A percentile compares a stretch with the other conserved stretches of the same genome.
Evolutionary conservation across 1,140 invertebrate species (phyloP).

Genomic region (Lasioglossum albipes): DNA sequence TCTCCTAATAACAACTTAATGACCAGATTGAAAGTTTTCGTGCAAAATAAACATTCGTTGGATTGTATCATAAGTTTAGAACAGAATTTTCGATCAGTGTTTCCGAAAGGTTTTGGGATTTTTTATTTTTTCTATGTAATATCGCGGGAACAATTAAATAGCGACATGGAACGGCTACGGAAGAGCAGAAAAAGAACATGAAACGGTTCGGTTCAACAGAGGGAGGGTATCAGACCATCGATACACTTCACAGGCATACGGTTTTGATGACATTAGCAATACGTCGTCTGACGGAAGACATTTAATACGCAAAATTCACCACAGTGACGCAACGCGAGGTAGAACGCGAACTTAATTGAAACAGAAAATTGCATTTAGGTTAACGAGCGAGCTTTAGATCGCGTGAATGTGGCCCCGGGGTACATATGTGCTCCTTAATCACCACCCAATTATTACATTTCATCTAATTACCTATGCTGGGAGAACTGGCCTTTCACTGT

Average conservation of each 20-base stretch:
- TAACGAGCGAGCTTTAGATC: constrained; percentile 24
- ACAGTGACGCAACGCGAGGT: background rate
- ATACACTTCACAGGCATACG: background rate
- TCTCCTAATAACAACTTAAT: too few relatives aligned
- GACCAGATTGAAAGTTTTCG: too few relatives aligned
- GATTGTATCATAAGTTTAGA: too few relatives aligned
- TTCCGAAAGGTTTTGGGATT: too few relatives aligned
- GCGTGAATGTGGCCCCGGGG: background rate
- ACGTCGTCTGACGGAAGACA: background rate
- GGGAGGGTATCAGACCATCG: background rate
- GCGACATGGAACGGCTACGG: too few relatives aligned
- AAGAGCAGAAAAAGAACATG: too few relatives aligned
- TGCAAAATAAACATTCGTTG: too few relatives aligned
- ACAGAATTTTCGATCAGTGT: too few relatives aligned
- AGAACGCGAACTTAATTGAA: constrained; percentile 13
- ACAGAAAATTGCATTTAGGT: constrained; percentile 26
- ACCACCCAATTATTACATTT: constrained; percentile 10
- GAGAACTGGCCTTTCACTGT: background rate
- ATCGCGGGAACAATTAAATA: too few relatives aligned
- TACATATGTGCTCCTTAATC: background rate
- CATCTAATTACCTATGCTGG: constrained; percentile 14
- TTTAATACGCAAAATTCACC: constrained; percentile 3
- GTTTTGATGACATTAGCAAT: background rate
- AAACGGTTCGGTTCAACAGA: background rate
- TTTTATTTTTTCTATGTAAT: too few relatives aligned